These are phyloP conservation scores for Rhabditoides inermis DNA, from an alignment of 2,888 invertebrate genomes.

Conservation along the genomic window DNA sequence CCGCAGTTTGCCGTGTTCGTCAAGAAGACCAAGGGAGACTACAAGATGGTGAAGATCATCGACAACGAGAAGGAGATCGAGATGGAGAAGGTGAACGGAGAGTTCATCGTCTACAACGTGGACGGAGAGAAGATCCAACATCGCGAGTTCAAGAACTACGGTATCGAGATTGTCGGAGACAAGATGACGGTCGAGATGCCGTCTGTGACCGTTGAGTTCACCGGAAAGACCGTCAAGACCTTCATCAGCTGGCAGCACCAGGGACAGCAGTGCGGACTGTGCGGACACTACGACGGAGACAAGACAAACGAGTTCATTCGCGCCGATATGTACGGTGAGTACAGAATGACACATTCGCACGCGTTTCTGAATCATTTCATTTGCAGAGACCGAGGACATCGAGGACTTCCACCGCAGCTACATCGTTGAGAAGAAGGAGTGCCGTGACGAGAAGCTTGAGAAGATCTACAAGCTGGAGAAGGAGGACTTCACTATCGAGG, in stretches of 20 bases:
- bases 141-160: neutral
- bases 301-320: too few species aligned
- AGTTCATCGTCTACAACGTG: neutral
- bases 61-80: neutral
- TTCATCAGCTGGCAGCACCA: too few species aligned
- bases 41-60: conserved; percentile 13
- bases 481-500: conserved; percentile 6
- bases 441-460: too few species aligned
- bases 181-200: conserved; percentile 6
- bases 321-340: neutral
- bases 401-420: conserved; percentile 8
- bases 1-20: conserved; percentile 43
- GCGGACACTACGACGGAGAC: too few species aligned
- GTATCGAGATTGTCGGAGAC: conserved; percentile 13
- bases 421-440: conserved; percentile 6
- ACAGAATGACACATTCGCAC: too few species aligned
- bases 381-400: conserved; percentile 1
- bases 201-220: too few species aligned
- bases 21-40: conserved; percentile 22
- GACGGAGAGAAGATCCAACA: neutral
- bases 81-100: neutral
- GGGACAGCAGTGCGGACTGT: too few species aligned
- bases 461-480: too few species aligned
- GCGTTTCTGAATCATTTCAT: too few species aligned
- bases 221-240: too few species aligned